Evolutionary conservation across 2,113 vertebrate species (phyloP).

Genomic region (Brachypodius melanocephalos): DNA sequence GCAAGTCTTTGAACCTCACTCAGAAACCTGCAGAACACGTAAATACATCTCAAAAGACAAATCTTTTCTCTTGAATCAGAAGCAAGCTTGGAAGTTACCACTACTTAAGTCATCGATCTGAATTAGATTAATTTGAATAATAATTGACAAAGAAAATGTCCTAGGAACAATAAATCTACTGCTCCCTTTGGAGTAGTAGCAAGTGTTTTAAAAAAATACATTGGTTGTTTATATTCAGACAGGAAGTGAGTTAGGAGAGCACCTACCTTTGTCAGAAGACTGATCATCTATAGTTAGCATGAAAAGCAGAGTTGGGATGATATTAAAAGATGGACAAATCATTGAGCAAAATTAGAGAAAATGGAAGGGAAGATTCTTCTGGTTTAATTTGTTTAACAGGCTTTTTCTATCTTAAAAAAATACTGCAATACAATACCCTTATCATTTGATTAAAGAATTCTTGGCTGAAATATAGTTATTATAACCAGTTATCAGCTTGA

Average conservation of each 20-base stretch:
- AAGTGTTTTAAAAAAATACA: neutral
- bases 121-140: neutral
- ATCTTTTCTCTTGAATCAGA: neutral
- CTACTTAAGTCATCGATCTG: neutral
- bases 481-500: neutral
- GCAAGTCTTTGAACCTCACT: neutral
- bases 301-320: constrained; percentile 73
- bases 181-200: neutral
- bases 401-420: neutral
- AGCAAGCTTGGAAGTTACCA: neutral
- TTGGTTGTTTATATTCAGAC: neutral
- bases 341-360: neutral
- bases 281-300: constrained; percentile 88
- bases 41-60: neutral
- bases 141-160: neutral
- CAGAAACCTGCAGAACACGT: neutral
- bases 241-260: neutral
- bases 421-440: neutral
- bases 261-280: constrained; percentile 90
- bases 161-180: neutral
- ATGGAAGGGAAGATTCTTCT: neutral
- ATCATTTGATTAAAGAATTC: neutral
- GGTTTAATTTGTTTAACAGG: neutral
- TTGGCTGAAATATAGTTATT: neutral
- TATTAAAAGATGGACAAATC: constrained; percentile 57